A percentile compares a stretch with the other conserved stretches of the same genome.
These are phyloP conservation scores for Tragelaphus imberbis DNA, from an alignment of 2,113 vertebrate genomes.

Conservation along the genomic window DNA sequence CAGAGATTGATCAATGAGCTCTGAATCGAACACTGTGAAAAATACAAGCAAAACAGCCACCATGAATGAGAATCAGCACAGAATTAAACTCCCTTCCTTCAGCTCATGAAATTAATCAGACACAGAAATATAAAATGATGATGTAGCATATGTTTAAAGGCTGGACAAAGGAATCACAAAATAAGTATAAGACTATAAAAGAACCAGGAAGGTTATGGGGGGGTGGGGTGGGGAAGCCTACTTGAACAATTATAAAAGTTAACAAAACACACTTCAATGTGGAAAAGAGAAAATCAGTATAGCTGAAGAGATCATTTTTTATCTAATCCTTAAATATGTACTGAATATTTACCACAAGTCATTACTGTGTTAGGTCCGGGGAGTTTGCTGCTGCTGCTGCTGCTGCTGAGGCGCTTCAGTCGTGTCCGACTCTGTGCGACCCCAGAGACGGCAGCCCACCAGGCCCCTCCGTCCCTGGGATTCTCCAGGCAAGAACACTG, in stretches of 20 bases:
- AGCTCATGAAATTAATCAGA: not conserved
- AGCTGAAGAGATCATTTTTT: not conserved
- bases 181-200: not conserved
- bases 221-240: not conserved
- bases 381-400: no score
- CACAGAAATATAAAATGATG: not conserved
- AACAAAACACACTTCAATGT: not conserved
- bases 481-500: no score
- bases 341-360: not conserved
- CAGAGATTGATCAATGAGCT: not conserved
- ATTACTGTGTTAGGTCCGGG: not conserved
- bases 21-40: not conserved
- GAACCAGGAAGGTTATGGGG: not conserved
- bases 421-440: no score
- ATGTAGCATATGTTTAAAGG: not conserved
- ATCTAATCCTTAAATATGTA: not conserved
- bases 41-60: not conserved
- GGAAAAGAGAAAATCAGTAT: not conserved
- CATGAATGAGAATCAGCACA: not conserved
- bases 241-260: not conserved
- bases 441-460: no score
- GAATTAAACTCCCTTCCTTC: not conserved
- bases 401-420: no score
- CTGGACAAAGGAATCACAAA: not conserved
- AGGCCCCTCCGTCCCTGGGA: no score